These are phyloP conservation scores for Phacellophora camtschatica DNA, from an alignment of 30 jellyfish, hydroid and myxozoan genomes.

Conservation along the genomic window DNA sequence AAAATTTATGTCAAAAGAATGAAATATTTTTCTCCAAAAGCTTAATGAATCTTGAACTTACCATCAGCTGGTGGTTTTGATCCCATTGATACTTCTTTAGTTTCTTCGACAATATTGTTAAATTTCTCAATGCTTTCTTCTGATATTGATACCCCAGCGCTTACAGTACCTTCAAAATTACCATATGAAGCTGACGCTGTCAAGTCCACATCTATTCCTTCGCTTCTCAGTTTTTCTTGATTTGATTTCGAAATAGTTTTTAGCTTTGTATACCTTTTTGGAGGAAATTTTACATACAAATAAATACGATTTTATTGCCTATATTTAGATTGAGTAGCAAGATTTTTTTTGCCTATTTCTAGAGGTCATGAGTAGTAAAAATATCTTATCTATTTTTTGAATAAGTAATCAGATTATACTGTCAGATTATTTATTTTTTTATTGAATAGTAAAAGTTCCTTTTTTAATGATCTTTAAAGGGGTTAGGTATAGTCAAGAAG, in stretches of 20 bases:
- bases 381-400: no score
- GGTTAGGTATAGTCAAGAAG: no score
- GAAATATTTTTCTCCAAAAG: background rate
- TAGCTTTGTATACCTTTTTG: constrained; percentile 10
- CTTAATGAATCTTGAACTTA: background rate
- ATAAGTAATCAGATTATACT: no score
- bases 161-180: background rate
- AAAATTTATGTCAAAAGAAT: background rate
- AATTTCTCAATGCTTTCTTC: background rate
- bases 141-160: background rate
- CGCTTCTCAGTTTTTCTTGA: constrained; percentile 26
- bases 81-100: background rate
- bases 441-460: no score
- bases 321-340: no score
- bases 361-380: no score
- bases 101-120: background rate
- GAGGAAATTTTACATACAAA: background rate
- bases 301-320: background rate
- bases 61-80: constrained; percentile 52
- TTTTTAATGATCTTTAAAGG: no score
- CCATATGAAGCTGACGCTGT: constrained; percentile 20
- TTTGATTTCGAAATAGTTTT: no score
- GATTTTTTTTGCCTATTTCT: no score
- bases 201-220: constrained; percentile 10
- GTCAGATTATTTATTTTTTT: no score